These are phyloP conservation scores for Diplazon laetatorius DNA, from an alignment of 2,888 invertebrate species.

Conservation along the genomic window DNA sequence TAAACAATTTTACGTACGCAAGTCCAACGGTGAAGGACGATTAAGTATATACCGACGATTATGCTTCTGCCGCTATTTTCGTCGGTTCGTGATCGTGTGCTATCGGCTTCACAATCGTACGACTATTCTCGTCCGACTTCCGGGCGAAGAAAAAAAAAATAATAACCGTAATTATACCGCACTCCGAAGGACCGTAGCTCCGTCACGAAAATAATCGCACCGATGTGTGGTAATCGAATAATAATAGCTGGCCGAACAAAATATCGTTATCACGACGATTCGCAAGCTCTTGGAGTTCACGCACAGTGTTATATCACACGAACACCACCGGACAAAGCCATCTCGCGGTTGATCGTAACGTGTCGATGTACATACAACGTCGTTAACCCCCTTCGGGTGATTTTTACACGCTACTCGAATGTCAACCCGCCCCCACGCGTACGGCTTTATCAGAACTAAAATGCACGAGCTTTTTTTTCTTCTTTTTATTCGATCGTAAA, in stretches of 20 bases:
- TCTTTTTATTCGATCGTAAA: too few relatives aligned
- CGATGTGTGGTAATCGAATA: slow-evolving; percentile 43
- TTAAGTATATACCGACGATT: slow-evolving; percentile 61
- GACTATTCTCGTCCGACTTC: slow-evolving; percentile 17
- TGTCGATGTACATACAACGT: background rate
- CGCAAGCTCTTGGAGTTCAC: slow-evolving; percentile 45
- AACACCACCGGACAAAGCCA: slow-evolving; percentile 13
- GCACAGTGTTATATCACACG: slow-evolving; percentile 54
- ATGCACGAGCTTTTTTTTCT: background rate
- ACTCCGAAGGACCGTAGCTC: slow-evolving; percentile 14
- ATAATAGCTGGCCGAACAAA: slow-evolving; percentile 49
- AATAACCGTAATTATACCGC: slow-evolving; percentile 41
- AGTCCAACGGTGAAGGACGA: slow-evolving; percentile 56
- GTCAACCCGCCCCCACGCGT: background rate
- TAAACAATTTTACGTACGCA: slow-evolving; percentile 52
- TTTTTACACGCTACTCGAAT: slow-evolving; percentile 8
- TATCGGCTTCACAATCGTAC: slow-evolving; percentile 9
- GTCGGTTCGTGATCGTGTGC: slow-evolving; percentile 36
- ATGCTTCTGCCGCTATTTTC: slow-evolving; percentile 42
- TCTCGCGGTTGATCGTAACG: slow-evolving; percentile 13
- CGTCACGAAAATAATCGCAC: slow-evolving; percentile 53
- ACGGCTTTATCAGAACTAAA: background rate
- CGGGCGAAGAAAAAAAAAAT: too few relatives aligned
- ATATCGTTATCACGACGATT: slow-evolving; percentile 64
- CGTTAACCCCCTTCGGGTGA: slow-evolving; percentile 8